Conservation (phyloP, 2,888 invertebrate genomes). For the Netelia virgata region DNA sequence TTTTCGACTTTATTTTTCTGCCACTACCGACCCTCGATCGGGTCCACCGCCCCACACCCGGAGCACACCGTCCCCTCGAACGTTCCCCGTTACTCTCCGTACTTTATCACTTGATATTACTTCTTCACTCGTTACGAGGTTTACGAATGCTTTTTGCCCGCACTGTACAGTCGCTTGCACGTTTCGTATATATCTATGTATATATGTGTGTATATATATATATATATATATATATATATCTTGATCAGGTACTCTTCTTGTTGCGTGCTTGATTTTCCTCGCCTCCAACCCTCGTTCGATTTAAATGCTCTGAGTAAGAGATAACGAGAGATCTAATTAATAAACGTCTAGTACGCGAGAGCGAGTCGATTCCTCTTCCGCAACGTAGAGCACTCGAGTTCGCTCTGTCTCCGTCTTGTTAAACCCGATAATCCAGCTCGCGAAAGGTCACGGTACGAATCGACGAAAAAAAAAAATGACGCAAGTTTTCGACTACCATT, state of each 20-base stretch:
- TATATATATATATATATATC: constrained; percentile 1
- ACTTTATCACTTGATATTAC: constrained; percentile 29
- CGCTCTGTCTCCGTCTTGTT: constrained; percentile 20
- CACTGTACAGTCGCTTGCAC: background rate
- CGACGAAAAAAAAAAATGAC: constrained; percentile 4
- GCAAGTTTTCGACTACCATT: background rate
- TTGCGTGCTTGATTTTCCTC: background rate
- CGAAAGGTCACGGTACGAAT: constrained; percentile 34
- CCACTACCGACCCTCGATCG: constrained; percentile 66
- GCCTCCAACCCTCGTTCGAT: background rate
- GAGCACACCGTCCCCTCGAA: constrained; percentile 61
- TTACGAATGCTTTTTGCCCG: constrained; percentile 23
- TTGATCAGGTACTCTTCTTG: constrained; percentile 10
- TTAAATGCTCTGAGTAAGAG: constrained; percentile 34
- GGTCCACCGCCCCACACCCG: constrained; percentile 67
- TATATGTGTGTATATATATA: background rate
- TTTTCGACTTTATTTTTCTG: constrained; percentile 68
- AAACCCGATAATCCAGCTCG: background rate
- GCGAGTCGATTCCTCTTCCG: constrained; percentile 21
- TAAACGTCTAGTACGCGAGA: background rate
- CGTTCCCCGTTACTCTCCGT: constrained; percentile 54
- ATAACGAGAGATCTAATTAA: constrained; percentile 41
- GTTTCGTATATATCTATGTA: background rate
- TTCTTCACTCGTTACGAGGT: constrained; percentile 53
- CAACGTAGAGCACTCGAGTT: constrained; percentile 34